Evolutionary conservation across 2,888 invertebrate species (phyloP), one percentile per base, ranked within the genome.

Genomic region (Smittia sp.): DNA sequence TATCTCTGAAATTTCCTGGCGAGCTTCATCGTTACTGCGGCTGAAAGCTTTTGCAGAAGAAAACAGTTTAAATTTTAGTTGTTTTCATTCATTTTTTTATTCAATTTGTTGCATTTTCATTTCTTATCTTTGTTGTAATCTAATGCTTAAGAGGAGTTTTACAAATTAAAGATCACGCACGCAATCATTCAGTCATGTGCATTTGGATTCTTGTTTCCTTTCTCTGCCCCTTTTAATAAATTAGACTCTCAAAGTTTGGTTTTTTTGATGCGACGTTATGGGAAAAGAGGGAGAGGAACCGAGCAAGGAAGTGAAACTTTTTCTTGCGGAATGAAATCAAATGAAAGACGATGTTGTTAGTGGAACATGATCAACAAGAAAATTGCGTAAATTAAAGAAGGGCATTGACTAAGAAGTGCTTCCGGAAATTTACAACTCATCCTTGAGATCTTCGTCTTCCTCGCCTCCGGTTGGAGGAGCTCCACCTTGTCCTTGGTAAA

Each of bases 401-500:
- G 11, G 27, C 11, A 24, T 27, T 27, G 27, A 63, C 27, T 63
- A 63, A 63, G 63, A 25, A 63, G 20, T 63, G 63, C 11, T 32
- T 32, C 32, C 32, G 9, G 32, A 32, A 32, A 67, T 75, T 84
- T 87, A 94, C 86, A 94, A 88, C 84, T 94, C 93, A 82, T 94
- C 94, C 82, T 92, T 93, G 80, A 92, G 88, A 79, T 92, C 90
- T 73, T 88, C 89, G 63, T 88, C 89, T 0, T 89, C 90, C 0
- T 89, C 89, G 0, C 87, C 88, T 25, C 86, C 82, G 39, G 89
- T 88, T 20, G 93, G 92, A 18, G 92, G 91, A 13, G 87, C 87
- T 24, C 91, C 92, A 20, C 92, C 94, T 75, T 90, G 86, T 25
- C 91, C 91, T 80, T 95, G 93, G 84, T 99, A 98, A 77, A 99